Base-by-base conservation (phyloP, 2,888 invertebrate species). In the Pseudeuparius sepicola region DNA sequence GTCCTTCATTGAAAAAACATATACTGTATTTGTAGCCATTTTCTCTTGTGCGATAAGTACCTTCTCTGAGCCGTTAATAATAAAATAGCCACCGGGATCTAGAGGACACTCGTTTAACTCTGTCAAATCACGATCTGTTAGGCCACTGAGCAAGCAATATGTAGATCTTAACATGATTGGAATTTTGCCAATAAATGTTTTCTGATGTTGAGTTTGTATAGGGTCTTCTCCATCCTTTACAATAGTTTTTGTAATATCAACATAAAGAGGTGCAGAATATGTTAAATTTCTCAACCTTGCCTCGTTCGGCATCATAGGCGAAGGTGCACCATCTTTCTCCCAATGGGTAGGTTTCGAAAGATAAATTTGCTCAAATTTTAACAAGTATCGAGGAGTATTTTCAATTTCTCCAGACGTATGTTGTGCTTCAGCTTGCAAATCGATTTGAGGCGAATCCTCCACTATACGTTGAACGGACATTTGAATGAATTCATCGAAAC, bases 231-330 rank as follows among this genome's bases (percentile, higher is more conserved):
- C 84, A 53, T 94, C 92, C 56, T 86, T 84, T 4, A 87, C 75
- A 49, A 93, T 86, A 0, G 90, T 94, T 68, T 99, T 98, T 1
- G 90, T 92, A 39, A 98, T 97, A 61, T 99, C 98, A 1, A 99
- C 97, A 65, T 98, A 99, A 0, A 99, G 68, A 1, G 98, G 98
- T 1, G 98, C 97, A 0, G 97, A 96, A 63, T 98, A 98, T 0
- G 96, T 96, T 24, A 97, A 68, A 66, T 98, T 99, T 38, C 98
- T 73, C 34, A 99, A 71, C 42, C 98, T 76, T 3, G 98, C 98
- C 65, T 98, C 98, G 56, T 98, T 99, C 1, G 98, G 98, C 94
- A 98, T 98, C 96, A 99, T 96, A 39, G 96, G 94, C 37, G 90
- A 88, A 9, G 97, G 96, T 0, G 96, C 92, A 56, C 98, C 98